Conservation (phyloP, 2,113 vertebrate genomes). For the human (Homo sapiens) region DNA sequence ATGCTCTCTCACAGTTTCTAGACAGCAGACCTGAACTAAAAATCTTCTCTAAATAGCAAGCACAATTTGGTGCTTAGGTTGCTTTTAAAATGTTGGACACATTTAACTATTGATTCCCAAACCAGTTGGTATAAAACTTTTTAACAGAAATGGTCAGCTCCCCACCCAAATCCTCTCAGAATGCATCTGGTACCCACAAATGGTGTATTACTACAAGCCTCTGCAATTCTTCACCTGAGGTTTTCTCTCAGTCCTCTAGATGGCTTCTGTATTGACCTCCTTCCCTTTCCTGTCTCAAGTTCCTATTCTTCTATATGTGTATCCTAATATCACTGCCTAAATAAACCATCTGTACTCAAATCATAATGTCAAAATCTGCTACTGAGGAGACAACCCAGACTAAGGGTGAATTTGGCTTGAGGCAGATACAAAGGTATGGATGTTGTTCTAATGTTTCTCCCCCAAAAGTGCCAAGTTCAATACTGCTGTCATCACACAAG, state of each 20-base stretch:
- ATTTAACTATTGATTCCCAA: neutral
- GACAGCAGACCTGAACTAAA: neutral
- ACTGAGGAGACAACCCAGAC: neutral
- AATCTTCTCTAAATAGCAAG: neutral
- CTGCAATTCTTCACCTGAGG: neutral
- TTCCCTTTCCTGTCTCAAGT: neutral
- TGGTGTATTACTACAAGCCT: neutral
- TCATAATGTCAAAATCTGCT: neutral
- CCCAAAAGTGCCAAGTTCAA: neutral
- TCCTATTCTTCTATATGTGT: neutral
- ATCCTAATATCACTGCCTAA: neutral
- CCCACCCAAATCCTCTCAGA: neutral
- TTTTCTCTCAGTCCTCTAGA: neutral
- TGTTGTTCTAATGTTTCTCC: neutral
- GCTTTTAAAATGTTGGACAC: neutral
- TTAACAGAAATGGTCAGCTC: neutral
- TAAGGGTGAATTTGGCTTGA: neutral
- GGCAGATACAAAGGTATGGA: neutral
- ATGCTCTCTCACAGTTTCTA: neutral
- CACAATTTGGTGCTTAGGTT: neutral
- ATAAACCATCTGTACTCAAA: neutral
- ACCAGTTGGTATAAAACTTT: neutral
- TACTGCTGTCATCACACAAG: neutral
- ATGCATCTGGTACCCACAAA: neutral
- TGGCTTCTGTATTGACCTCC: neutral